phyloP scores from a whole-genome alignment of 2,888 invertebrate genomes.

The Drosophila rellima region DNA sequence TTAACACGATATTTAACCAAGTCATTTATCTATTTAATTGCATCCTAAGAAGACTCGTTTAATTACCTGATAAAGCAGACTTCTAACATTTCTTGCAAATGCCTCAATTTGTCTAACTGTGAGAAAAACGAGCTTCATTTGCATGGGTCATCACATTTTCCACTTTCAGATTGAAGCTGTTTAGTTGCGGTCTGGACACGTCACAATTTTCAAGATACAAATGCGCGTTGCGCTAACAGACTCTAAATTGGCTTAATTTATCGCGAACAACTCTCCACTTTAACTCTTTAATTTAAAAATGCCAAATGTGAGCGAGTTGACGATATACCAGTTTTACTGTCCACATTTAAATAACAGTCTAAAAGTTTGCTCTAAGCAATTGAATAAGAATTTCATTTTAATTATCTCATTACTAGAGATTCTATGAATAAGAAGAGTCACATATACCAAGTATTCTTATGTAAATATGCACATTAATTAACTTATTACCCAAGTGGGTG shows the following conservation, averaged over 20 bases:
- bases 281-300: conserved; percentile 17
- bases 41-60: neutral
- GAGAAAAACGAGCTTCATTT: conserved; percentile 3
- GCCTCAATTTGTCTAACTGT: neutral
- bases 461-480: neutral
- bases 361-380: conserved; percentile 28
- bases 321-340: conserved; percentile 35
- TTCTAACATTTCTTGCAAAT: neutral
- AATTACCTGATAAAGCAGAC: neutral
- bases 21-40: neutral
- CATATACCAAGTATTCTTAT: neutral
- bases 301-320: conserved; percentile 6
- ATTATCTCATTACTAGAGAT: neutral
- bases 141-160: conserved; percentile 3
- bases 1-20: neutral
- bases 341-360: conserved; percentile 8
- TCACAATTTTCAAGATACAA: conserved; percentile 23
- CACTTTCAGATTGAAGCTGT: conserved; percentile 10
- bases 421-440: neutral
- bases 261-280: conserved; percentile 13
- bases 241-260: conserved; percentile 33
- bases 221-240: conserved; percentile 1
- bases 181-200: neutral
- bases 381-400: conserved; percentile 32
- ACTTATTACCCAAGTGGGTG: neutral